Conservation (phyloP, 2,113 vertebrate species). For the Xiphorhynchus elegans region DNA sequence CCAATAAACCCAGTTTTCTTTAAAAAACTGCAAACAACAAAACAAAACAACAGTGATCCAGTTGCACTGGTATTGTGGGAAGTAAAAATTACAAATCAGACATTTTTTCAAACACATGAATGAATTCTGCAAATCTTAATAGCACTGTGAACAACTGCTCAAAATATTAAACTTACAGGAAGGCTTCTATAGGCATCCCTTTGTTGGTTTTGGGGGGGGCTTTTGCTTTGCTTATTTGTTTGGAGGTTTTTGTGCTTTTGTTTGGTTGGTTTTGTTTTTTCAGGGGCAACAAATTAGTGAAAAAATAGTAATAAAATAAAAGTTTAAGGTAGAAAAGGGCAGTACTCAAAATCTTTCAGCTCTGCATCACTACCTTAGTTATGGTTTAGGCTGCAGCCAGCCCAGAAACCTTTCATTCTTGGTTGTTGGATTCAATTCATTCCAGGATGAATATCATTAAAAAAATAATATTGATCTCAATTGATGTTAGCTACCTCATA, state of each 20-base stretch:
- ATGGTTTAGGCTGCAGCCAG: not conserved
- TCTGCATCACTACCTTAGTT: not conserved
- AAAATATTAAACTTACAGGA: not conserved
- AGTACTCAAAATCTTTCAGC: not conserved
- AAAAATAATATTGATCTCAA: not conserved
- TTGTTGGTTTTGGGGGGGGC: not conserved
- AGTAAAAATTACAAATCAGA: not conserved
- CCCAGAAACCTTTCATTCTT: not conserved
- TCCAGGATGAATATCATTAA: not conserved
- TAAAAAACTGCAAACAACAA: not conserved
- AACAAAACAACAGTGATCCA: not conserved
- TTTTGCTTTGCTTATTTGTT: not conserved
- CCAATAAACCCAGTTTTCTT: not conserved
- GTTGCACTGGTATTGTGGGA: fast-evolving
- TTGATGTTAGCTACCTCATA: not conserved
- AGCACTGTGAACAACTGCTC: not conserved
- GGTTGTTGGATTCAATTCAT: not conserved
- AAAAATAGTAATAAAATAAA: not conserved
- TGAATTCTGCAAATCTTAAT: not conserved
- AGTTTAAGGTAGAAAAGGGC: not conserved
- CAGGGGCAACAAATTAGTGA: not conserved
- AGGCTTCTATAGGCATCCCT: not conserved
- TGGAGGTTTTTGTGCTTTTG: not conserved
- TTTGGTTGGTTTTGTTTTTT: not conserved
- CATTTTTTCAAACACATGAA: not conserved